A percentile compares a stretch with the other conserved stretches of the same genome.
Evolutionary conservation across 1,140 invertebrate species (phyloP).

Genomic region (Drosophila mojavensis): DNA sequence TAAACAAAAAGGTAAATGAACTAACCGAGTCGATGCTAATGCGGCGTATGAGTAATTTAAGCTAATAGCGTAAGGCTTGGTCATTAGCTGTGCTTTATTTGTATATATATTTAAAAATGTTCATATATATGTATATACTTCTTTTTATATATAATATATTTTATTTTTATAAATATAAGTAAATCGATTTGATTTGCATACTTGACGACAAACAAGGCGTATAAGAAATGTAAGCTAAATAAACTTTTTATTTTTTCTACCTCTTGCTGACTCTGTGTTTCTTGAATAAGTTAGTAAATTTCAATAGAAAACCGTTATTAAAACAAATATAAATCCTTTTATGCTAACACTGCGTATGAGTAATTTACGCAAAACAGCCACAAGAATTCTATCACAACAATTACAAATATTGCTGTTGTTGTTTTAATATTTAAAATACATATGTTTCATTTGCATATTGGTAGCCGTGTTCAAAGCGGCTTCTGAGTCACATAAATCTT

Average conservation of each 20-base stretch:
- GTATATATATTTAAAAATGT: background rate
- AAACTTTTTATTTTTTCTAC: too few species aligned
- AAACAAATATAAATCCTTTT: too few species aligned
- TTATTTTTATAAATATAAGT: background rate
- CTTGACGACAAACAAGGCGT: background rate
- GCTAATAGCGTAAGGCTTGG: background rate
- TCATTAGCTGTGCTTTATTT: background rate
- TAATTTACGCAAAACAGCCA: too few species aligned
- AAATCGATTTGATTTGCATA: too few species aligned
- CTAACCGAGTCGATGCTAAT: background rate
- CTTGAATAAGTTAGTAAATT: too few species aligned
- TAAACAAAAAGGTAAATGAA: background rate
- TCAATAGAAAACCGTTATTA: too few species aligned
- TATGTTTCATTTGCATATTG: background rate
- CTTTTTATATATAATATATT: background rate
- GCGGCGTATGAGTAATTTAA: conserved; percentile 20
- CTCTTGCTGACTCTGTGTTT: too few species aligned
- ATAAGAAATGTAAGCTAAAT: background rate
- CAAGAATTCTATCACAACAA: too few species aligned
- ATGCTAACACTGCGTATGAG: too few species aligned
- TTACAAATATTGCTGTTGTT: too few species aligned
- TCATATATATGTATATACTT: too few species aligned
- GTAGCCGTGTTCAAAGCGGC: background rate
- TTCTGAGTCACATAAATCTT: too few species aligned
- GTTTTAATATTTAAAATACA: background rate